phyloP scores from a whole-genome alignment of 2,888 invertebrate genomes.

The Sceliomorpha sp. region DNA sequence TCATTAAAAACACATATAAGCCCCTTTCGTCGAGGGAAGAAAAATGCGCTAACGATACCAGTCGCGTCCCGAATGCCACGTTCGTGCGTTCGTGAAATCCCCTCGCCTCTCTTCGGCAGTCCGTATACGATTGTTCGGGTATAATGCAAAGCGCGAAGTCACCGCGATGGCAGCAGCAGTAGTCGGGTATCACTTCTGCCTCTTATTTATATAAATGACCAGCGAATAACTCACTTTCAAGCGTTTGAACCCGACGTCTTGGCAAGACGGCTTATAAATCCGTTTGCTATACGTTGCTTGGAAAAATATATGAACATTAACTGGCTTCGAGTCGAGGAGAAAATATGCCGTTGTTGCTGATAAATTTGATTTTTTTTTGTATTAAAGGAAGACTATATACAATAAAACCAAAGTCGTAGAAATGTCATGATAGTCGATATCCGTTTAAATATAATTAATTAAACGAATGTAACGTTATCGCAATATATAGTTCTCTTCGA shows the following conservation, averaged over 20 bases:
- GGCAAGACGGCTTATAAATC: constrained; percentile 53
- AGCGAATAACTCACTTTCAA: constrained; percentile 73
- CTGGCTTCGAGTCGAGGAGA: not conserved
- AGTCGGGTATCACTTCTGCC: constrained; percentile 78
- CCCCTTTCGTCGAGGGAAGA: constrained; percentile 64
- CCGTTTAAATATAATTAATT: no score
- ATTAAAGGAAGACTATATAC: no score
- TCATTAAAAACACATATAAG: constrained; percentile 70
- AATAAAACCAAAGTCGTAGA: no score
- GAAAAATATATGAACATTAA: constrained; percentile 14
- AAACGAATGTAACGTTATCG: no score
- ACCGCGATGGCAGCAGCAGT: constrained; percentile 71
- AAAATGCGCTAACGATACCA: constrained; percentile 75
- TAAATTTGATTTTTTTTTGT: no score
- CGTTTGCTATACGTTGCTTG: constrained; percentile 1
- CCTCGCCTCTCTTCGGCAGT: constrained; percentile 56
- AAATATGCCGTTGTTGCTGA: no score
- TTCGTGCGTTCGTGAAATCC: constrained; percentile 63
- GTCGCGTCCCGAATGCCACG: constrained; percentile 59
- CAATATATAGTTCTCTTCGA: no score
- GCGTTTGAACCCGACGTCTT: constrained; percentile 45
- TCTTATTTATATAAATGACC: constrained; percentile 81
- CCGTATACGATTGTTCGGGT: constrained; percentile 59
- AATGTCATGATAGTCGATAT: no score
- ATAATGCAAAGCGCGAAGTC: constrained; percentile 78